Conservation (phyloP, 2,797 vertebrate species). For the Trematomus bernacchii region DNA sequence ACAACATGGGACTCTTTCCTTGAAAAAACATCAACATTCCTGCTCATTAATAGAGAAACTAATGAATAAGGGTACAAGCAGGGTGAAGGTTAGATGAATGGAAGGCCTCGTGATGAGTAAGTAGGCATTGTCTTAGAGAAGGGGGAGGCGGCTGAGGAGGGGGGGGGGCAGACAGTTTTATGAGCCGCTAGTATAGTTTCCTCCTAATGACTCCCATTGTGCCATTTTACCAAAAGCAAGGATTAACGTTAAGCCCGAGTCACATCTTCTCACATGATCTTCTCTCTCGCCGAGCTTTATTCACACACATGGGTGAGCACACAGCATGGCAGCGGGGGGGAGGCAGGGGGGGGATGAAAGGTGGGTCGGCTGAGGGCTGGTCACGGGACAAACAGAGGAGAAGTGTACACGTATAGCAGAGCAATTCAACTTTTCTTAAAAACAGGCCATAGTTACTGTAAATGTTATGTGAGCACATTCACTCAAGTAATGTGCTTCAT, state of each 20-base stretch:
- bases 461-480: too few species aligned
- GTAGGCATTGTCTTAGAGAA: slow-evolving; percentile 28
- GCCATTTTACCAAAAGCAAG: slow-evolving; percentile 78
- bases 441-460: too few species aligned
- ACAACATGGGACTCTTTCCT: slow-evolving; percentile 13
- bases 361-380: slow-evolving; percentile 43
- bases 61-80: slow-evolving; percentile 1
- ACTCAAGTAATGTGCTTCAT: too few species aligned
- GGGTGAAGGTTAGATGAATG: slow-evolving; percentile 19
- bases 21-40: slow-evolving; percentile 1
- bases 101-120: slow-evolving; percentile 5
- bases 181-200: slow-evolving; percentile 56
- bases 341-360: slow-evolving; percentile 25
- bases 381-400: slow-evolving; percentile 59
- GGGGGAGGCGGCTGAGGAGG: background rate
- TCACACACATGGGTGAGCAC: slow-evolving; percentile 52
- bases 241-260: slow-evolving; percentile 82
- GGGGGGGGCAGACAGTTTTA: slow-evolving; percentile 60
- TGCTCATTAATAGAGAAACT: slow-evolving; percentile 1
- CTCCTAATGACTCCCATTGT: slow-evolving; percentile 77
- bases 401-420: slow-evolving; percentile 16
- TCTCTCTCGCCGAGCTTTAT: slow-evolving; percentile 64
- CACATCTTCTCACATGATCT: slow-evolving; percentile 86
- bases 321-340: slow-evolving; percentile 6
- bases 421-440: slow-evolving; percentile 3